These are phyloP conservation scores for Nibea coibor DNA, from an alignment of 2,113 vertebrate genomes.

Conservation along the genomic window DNA sequence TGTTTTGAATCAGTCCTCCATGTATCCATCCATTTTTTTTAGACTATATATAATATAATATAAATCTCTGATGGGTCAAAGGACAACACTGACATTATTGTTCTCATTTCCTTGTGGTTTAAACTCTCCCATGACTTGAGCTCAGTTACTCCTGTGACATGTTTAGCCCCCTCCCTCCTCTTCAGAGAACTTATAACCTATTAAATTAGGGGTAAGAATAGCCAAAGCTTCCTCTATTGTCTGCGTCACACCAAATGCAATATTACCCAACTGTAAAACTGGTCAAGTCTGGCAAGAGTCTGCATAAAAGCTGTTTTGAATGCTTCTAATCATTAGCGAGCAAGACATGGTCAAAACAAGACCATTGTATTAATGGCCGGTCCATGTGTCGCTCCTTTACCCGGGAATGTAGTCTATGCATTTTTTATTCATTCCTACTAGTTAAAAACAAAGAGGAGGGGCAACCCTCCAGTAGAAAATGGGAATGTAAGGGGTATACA, in stretches of 20 bases:
- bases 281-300: slow-evolving; percentile 34
- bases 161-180: slow-evolving; percentile 4
- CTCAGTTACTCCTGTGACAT: slow-evolving; percentile 15
- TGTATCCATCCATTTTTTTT: neutral
- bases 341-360: slow-evolving; percentile 49
- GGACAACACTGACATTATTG: slow-evolving; percentile 35
- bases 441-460: slow-evolving; percentile 61
- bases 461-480: slow-evolving; percentile 15
- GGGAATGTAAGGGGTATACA: slow-evolving; percentile 32
- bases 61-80: slow-evolving; percentile 10
- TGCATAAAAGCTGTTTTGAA: slow-evolving; percentile 56
- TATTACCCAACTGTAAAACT: slow-evolving; percentile 41
- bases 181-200: slow-evolving; percentile 16
- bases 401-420: slow-evolving; percentile 54
- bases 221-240: slow-evolving; percentile 46
- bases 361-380: slow-evolving; percentile 32
- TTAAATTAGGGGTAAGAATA: slow-evolving; percentile 53
- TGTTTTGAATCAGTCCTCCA: neutral
- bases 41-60: neutral
- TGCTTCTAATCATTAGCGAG: slow-evolving; percentile 44
- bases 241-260: slow-evolving; percentile 23
- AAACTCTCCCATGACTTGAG: slow-evolving; percentile 12
- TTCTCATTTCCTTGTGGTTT: slow-evolving; percentile 44
- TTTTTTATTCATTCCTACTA: slow-evolving; percentile 52
- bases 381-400: slow-evolving; percentile 44